These are phyloP conservation scores for Neodiprion virginianus DNA, from an alignment of 1,140 invertebrate genomes.

Conservation along the genomic window DNA sequence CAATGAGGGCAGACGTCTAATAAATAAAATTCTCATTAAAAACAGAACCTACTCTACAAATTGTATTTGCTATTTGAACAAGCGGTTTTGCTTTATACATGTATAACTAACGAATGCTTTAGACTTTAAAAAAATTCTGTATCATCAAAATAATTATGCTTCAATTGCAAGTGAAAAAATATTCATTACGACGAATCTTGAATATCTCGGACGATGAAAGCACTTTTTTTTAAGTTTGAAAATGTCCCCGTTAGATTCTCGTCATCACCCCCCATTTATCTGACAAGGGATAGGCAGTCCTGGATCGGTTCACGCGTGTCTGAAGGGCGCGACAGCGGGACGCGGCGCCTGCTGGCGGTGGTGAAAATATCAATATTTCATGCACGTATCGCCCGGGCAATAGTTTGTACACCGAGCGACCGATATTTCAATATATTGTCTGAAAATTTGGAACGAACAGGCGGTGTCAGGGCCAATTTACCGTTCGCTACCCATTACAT, in stretches of 20 bases:
- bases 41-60: too few species aligned
- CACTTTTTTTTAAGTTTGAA: neutral
- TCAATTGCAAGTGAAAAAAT: too few species aligned
- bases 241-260: too few species aligned
- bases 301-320: neutral
- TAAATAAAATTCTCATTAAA: too few species aligned
- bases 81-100: too few species aligned
- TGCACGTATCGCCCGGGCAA: conserved; percentile 16
- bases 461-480: conserved; percentile 8
- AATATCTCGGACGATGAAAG: neutral
- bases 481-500: neutral
- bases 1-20: too few species aligned
- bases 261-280: neutral
- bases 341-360: neutral
- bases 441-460: neutral
- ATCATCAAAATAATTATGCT: too few species aligned
- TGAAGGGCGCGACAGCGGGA: neutral
- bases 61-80: too few species aligned
- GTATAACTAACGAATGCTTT: too few species aligned
- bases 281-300: neutral
- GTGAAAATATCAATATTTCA: conserved; percentile 25
- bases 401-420: conserved; percentile 7
- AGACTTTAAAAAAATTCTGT: too few species aligned
- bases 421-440: conserved; percentile 18
- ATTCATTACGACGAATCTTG: conserved; percentile 1